Evolutionary conservation across 2,888 invertebrate species (phyloP).

Genomic region (Tipula helvola): DNA sequence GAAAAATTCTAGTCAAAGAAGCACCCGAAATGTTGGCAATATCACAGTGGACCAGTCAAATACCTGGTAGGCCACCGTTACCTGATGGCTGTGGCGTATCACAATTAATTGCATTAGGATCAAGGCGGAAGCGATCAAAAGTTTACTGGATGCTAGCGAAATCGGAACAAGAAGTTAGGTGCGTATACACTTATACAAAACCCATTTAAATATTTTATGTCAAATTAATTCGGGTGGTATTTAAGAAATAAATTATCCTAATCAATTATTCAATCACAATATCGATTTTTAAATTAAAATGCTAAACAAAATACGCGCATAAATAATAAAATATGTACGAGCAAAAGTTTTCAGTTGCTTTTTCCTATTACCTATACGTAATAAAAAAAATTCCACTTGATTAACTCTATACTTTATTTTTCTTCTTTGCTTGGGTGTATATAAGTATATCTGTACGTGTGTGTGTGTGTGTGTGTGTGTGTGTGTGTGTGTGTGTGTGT

Average conservation of each 20-base stretch:
- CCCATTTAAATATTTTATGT: background rate
- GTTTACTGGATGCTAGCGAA: constrained; percentile 74
- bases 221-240: background rate
- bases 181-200: constrained; percentile 25
- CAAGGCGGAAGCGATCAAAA: constrained; percentile 50
- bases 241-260: background rate
- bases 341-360: background rate
- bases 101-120: constrained; percentile 68
- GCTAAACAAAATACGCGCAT: background rate
- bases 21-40: constrained; percentile 71
- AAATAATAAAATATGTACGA: background rate
- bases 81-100: constrained; percentile 55
- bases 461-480: no score
- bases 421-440: background rate
- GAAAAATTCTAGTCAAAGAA: constrained; percentile 53
- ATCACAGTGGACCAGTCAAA: constrained; percentile 66
- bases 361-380: background rate
- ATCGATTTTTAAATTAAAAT: background rate
- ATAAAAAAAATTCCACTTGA: background rate
- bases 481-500: no score
- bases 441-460: no score
- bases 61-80: constrained; percentile 58
- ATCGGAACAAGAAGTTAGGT: constrained; percentile 67
- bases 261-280: background rate
- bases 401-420: background rate